Conservation (phyloP, 2,888 invertebrate species). For the Metalampra italica region DNA sequence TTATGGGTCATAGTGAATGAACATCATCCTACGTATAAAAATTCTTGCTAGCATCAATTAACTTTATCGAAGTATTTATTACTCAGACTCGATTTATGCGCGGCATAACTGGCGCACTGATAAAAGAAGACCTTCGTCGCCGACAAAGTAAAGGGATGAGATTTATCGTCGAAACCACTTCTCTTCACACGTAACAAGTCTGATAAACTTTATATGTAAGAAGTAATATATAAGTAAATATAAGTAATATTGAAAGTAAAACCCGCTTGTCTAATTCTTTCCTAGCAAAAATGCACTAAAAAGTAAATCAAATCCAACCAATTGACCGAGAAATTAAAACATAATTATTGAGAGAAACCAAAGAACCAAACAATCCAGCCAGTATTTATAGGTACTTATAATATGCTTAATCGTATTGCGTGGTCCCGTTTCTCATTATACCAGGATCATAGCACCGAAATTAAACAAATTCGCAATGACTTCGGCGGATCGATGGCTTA, state of each 20-base stretch:
- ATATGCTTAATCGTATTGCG: background rate
- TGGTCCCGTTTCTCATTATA: background rate
- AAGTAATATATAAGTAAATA: too few relatives aligned
- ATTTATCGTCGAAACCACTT: background rate
- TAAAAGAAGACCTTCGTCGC: constrained; percentile 7
- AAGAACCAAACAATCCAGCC: too few relatives aligned
- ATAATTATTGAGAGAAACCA: too few relatives aligned
- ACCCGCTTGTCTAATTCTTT: too few relatives aligned
- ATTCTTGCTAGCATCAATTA: constrained; percentile 23
- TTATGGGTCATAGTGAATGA: constrained; percentile 3
- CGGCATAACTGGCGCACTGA: constrained; percentile 13
- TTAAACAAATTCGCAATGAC: constrained; percentile 37
- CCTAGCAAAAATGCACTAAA: too few relatives aligned
- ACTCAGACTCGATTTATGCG: constrained; percentile 21
- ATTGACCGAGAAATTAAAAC: too few relatives aligned
- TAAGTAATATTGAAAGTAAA: too few relatives aligned
- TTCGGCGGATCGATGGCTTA: constrained; percentile 57
- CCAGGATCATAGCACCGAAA: constrained; percentile 22
- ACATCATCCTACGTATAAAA: constrained; percentile 1
- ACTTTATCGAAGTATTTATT: constrained; percentile 23
- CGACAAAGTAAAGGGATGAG: constrained; percentile 7
- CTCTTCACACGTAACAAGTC: background rate
- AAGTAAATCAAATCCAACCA: too few relatives aligned
- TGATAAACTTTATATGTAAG: background rate
- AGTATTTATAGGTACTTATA: too few relatives aligned